Conservation (phyloP, 2,888 invertebrate genomes). For the Mechanitis mazaeus region DNA sequence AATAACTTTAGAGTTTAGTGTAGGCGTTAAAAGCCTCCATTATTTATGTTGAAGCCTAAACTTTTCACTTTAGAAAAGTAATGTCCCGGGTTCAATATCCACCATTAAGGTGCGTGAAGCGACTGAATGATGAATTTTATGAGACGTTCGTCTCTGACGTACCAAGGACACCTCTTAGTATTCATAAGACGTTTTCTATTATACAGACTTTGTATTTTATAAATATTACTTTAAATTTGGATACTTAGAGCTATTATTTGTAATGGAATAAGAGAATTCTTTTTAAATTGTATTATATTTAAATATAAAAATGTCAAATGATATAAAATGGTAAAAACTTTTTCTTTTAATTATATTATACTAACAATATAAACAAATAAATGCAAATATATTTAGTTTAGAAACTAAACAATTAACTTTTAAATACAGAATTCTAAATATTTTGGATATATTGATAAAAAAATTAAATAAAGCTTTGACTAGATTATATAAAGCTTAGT, state of each 20-base stretch:
- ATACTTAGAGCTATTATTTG: too few relatives aligned
- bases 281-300: too few relatives aligned
- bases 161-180: slow-evolving; percentile 22
- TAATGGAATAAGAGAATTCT: too few relatives aligned
- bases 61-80: slow-evolving; percentile 26
- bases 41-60: slow-evolving; percentile 18
- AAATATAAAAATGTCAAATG: neutral
- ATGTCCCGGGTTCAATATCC: slow-evolving; percentile 21
- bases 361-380: too few relatives aligned
- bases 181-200: slow-evolving; percentile 26
- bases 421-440: too few relatives aligned
- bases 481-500: slow-evolving; percentile 16
- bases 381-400: too few relatives aligned
- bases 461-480: slow-evolving; percentile 6
- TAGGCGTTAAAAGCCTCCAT: slow-evolving; percentile 13
- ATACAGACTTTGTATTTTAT: slow-evolving; percentile 28
- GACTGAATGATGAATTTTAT: slow-evolving; percentile 32
- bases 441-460: too few relatives aligned
- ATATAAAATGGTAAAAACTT: slow-evolving; percentile 1
- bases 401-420: too few relatives aligned
- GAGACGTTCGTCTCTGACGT: slow-evolving; percentile 22
- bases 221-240: slow-evolving; percentile 8
- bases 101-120: slow-evolving; percentile 31
- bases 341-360: too few relatives aligned
- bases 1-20: neutral